A percentile compares a stretch with the other conserved stretches of the same genome.
phyloP scores from a whole-genome alignment of 2,797 vertebrate species.

The Dicrostonyx torquatus region DNA sequence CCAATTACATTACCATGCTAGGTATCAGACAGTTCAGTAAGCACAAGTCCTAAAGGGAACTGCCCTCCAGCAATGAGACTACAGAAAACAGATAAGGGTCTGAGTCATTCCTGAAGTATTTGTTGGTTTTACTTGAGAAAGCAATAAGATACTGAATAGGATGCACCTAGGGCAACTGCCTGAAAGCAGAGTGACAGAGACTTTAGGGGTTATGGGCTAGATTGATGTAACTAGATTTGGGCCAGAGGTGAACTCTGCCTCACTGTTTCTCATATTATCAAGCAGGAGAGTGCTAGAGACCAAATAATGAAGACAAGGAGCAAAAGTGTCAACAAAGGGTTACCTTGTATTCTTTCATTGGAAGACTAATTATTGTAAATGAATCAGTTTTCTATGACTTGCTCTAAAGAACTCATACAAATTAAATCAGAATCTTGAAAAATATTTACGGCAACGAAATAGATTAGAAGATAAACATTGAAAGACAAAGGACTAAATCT shows the following conservation, averaged over 20 bases:
- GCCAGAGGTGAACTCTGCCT: rapidly evolving
- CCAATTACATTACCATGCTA: conserved; percentile 9
- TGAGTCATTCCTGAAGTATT: background rate
- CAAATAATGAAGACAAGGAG: background rate
- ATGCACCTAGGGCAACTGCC: rapidly evolving
- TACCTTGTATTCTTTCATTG: background rate
- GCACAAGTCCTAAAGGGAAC: background rate
- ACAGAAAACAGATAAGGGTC: background rate
- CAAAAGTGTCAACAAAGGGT: background rate
- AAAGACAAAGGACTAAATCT: background rate
- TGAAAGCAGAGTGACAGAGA: background rate
- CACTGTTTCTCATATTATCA: background rate
- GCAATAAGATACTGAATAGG: background rate
- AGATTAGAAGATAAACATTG: background rate
- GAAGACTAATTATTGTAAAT: background rate
- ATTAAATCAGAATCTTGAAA: background rate
- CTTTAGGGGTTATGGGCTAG: background rate
- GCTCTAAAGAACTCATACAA: background rate
- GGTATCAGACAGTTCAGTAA: background rate
- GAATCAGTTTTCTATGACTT: background rate
- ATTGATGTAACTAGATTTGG: background rate
- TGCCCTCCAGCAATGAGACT: background rate
- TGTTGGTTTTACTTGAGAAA: background rate
- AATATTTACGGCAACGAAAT: background rate
- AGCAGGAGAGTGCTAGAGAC: background rate